Evolutionary conservation across 2,113 vertebrate species (phyloP).

Genomic region (Pedionomus torquatus): DNA sequence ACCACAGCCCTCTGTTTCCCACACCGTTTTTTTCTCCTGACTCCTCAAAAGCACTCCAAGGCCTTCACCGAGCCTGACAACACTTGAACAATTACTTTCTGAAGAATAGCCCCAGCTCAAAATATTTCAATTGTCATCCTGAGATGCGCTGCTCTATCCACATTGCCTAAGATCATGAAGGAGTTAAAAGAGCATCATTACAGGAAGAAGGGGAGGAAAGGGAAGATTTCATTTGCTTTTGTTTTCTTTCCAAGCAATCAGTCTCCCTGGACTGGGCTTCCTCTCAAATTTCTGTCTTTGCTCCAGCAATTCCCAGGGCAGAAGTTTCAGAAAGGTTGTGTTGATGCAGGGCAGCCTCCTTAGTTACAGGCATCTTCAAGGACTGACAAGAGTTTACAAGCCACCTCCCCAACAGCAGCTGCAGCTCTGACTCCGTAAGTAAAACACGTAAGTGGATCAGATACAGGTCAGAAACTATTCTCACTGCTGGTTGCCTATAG

Average conservation of each 20-base stretch:
- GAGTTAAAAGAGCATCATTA: conserved; percentile 31
- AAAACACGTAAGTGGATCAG: not conserved
- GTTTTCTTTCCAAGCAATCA: conserved; percentile 48
- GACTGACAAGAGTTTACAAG: not conserved
- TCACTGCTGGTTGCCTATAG: not conserved
- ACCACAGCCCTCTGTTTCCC: not conserved
- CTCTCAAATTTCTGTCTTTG: conserved; percentile 48
- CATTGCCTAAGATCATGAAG: not conserved
- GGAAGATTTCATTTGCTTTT: conserved; percentile 38
- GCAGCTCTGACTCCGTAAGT: not conserved
- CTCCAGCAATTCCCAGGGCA: conserved; percentile 35
- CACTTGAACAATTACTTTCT: not conserved
- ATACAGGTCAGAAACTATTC: not conserved
- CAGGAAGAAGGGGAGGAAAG: conserved; percentile 9
- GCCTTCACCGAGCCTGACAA: not conserved
- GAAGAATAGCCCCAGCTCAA: not conserved
- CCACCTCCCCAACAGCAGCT: not conserved
- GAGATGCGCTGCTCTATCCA: not conserved
- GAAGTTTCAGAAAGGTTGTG: conserved; percentile 21
- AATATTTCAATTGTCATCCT: not conserved
- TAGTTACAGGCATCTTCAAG: not conserved
- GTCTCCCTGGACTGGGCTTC: conserved; percentile 20
- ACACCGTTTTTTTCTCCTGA: not conserved
- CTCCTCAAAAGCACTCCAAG: not conserved
- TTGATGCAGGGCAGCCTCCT: conserved; percentile 17